Evolutionary conservation across 2,888 invertebrate genomes (phyloP).

Genomic region (Troides oblongomaculatus): DNA sequence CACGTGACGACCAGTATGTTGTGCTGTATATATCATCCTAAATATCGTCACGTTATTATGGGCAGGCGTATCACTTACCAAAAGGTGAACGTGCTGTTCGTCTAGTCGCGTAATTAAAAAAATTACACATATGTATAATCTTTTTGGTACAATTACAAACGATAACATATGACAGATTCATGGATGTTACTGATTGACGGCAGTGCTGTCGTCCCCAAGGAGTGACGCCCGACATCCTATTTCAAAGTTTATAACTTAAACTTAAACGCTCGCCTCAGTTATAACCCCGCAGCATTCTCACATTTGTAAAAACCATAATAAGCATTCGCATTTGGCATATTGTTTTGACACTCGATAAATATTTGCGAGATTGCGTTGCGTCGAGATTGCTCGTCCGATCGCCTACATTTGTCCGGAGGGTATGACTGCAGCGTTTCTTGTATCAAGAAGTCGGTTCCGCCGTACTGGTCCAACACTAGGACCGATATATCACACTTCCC

Average conservation of each 20-base stretch:
- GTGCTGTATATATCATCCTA: too few species aligned
- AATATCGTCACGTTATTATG: too few species aligned
- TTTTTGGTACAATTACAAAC: too few species aligned
- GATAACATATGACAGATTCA: background rate
- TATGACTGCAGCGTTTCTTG: slow-evolving; percentile 34
- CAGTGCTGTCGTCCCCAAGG: too few species aligned
- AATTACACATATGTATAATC: too few species aligned
- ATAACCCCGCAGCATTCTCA: slow-evolving; percentile 60
- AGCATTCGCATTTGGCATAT: slow-evolving; percentile 75
- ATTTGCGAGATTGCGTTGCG: slow-evolving; percentile 65
- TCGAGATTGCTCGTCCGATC: slow-evolving; percentile 59
- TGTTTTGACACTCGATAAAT: slow-evolving; percentile 78
- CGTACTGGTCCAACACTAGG: slow-evolving; percentile 21
- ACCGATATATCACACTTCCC: slow-evolving; percentile 29
- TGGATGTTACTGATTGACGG: background rate
- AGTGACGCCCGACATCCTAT: background rate
- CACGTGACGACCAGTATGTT: too few species aligned
- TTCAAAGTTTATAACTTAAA: slow-evolving; percentile 20
- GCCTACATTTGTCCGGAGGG: slow-evolving; percentile 39
- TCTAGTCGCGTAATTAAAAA: too few species aligned
- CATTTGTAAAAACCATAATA: slow-evolving; percentile 78
- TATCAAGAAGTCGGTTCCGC: slow-evolving; percentile 20
- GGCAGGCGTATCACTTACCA: too few species aligned
- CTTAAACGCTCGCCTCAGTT: slow-evolving; percentile 30
- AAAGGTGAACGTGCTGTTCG: too few species aligned